Base-by-base conservation (phyloP, 2,888 invertebrate genomes). In the Embidobia sp. region DNA sequence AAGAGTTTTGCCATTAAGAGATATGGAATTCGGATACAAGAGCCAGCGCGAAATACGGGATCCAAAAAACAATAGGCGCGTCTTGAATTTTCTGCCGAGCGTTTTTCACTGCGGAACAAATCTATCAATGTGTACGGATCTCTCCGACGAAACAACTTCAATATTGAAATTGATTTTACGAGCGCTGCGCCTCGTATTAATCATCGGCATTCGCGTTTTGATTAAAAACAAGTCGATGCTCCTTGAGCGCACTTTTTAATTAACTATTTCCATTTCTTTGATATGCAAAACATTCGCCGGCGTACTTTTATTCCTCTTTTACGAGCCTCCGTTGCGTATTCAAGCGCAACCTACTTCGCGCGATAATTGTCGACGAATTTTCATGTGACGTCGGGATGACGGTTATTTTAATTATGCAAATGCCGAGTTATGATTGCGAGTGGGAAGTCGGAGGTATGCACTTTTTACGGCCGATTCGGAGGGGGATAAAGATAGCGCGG, bases 221-320 rank as follows among this genome's bases (percentile, higher is more conserved):
- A 63, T 49, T 48, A 48, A 37, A 61, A 44, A 3, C 26, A 7
- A 42, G 42, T 42, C 48, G 48, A 48, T 61, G 29, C 27, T 61
- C 18, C 33, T 44, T 13, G 5, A 13, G 7, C 19, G 42, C 42
- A 10, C 33, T 44, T 49, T 63, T 63, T 18, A 61, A 61, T 63
- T 37, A 49, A 48, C 18, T 16, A 27, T 37, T 29, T 27, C 37
- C 18, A 37, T 37, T 37, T 29, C 48, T 63, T 63, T 63, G 61
- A 61, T 26, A 61, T 48, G 46, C 46, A 46, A 46, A 46, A 33
- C 18, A 29, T 31, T 33, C 16, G 27, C 22, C 19, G n/a, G 7
- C 40, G 13, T 18, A 27, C 29, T 11, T 59, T n/a, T 35, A 22
- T 37, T 53, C 6, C 2, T 19, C 5, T 22, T 48, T 48, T 16